A percentile compares a stretch with the other conserved stretches of the same genome.
Evolutionary conservation across 2,888 invertebrate species (phyloP).

Genomic region (Holacanthella duospinosa): DNA sequence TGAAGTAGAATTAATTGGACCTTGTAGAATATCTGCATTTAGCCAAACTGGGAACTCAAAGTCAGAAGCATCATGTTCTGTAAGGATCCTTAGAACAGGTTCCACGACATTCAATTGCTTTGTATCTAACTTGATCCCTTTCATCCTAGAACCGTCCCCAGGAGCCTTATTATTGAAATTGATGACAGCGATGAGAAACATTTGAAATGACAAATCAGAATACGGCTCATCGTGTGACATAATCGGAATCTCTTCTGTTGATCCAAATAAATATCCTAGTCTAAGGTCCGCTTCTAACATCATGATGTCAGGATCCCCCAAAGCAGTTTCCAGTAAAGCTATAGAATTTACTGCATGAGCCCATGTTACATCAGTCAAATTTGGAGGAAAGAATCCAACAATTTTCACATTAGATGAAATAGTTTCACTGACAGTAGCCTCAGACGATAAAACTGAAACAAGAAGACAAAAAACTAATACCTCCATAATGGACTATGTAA

Average conservation of each 20-base stretch:
- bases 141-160: conserved; percentile 27
- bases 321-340: conserved; percentile 51
- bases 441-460: too few species aligned
- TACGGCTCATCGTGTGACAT: conserved; percentile 69
- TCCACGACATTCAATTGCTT: conserved; percentile 62
- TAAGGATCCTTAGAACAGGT: conserved; percentile 40
- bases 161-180: neutral
- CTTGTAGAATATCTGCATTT: conserved; percentile 73
- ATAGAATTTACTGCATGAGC: conserved; percentile 73
- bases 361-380: conserved; percentile 67
- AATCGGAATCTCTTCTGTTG: conserved; percentile 52
- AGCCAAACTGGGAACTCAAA: conserved; percentile 62
- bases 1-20: conserved; percentile 54
- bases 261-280: conserved; percentile 46
- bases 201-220: conserved; percentile 64
- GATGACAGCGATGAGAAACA: conserved; percentile 56
- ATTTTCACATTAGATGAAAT: too few species aligned
- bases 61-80: neutral
- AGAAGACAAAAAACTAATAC: too few species aligned
- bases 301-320: conserved; percentile 49
- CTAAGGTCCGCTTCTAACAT: conserved; percentile 83
- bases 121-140: conserved; percentile 80
- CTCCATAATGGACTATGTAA: too few species aligned
- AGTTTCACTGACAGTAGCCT: too few species aligned
- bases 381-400: conserved; percentile 43